Conservation (phyloP, 2,797 vertebrate genomes). For the Girardinus metallicus region DNA sequence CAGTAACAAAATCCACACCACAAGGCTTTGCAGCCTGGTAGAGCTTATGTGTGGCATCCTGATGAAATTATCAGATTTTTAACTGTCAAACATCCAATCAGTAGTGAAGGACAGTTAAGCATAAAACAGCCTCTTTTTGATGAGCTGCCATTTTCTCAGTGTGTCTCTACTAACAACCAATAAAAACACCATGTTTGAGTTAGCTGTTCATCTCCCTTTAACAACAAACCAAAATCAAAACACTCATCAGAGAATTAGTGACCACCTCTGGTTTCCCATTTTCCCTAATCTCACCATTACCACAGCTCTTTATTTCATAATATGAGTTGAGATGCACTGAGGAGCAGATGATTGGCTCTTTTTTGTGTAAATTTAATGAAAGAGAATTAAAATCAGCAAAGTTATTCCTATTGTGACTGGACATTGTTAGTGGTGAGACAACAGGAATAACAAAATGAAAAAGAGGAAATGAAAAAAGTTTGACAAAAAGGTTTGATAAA, state of each 20-base stretch:
- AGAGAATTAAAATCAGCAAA: background rate
- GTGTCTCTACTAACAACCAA: background rate
- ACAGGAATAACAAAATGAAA: background rate
- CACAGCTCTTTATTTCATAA: background rate
- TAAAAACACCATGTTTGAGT: background rate
- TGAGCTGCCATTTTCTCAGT: background rate
- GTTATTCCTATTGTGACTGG: background rate
- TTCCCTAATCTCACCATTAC: background rate
- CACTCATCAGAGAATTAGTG: background rate
- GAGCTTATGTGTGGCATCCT: background rate
- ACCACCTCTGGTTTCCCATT: background rate
- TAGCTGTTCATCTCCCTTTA: background rate
- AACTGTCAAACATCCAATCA: background rate
- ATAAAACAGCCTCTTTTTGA: background rate
- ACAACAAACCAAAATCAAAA: background rate
- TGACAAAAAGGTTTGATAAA: constrained; percentile 38
- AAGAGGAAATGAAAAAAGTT: background rate
- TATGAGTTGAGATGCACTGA: background rate
- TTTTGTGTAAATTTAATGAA: background rate
- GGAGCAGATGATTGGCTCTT: background rate
- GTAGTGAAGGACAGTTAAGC: background rate
- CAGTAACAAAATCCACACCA: no score
- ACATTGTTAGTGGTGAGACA: background rate
- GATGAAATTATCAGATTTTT: background rate
- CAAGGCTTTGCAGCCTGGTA: background rate